Evolutionary conservation across 1,140 invertebrate genomes (phyloP).

Genomic region (Lutraria rhynchaena): DNA sequence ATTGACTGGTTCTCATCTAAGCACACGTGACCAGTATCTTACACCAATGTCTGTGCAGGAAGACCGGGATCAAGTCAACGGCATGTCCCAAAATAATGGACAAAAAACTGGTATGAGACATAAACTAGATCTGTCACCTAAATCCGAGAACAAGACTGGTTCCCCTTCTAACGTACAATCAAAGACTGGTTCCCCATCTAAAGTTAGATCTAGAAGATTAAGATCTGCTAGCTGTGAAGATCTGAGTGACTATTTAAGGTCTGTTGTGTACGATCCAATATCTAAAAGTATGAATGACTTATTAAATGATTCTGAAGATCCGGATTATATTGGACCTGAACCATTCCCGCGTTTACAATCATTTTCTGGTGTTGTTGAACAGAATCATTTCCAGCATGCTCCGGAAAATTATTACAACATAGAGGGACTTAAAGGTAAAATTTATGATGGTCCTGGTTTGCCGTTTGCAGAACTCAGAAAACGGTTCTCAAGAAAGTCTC

Average conservation of each 20-base stretch:
- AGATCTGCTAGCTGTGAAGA: conserved; percentile 78
- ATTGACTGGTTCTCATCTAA: not conserved
- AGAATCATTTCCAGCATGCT: conserved; percentile 26
- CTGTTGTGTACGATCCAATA: conserved; percentile 58
- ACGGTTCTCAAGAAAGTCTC: conserved; percentile 67
- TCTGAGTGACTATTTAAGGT: conserved; percentile 71
- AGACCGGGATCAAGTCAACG: not conserved
- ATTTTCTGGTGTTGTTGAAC: conserved; percentile 67
- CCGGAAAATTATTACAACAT: conserved; percentile 70
- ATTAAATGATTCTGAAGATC: conserved; percentile 39
- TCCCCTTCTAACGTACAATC: conserved; percentile 28
- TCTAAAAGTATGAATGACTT: conserved; percentile 55
- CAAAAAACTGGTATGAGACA: conserved; percentile 43
- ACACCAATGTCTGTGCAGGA: conserved; percentile 32
- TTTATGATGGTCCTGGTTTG: conserved; percentile 64
- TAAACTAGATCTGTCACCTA: conserved; percentile 44
- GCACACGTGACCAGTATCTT: conserved; percentile 24
- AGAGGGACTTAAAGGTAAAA: conserved; percentile 63
- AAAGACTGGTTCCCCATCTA: conserved; percentile 44
- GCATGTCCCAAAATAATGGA: not conserved
- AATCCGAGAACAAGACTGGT: conserved; percentile 25
- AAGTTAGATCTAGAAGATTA: conserved; percentile 60
- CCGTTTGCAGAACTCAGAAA: conserved; percentile 68
- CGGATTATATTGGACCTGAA: conserved; percentile 60
- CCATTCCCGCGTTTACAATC: conserved; percentile 73